These are phyloP conservation scores for Cryptus viduatorius DNA, from an alignment of 2,888 invertebrate genomes.

Conservation along the genomic window DNA sequence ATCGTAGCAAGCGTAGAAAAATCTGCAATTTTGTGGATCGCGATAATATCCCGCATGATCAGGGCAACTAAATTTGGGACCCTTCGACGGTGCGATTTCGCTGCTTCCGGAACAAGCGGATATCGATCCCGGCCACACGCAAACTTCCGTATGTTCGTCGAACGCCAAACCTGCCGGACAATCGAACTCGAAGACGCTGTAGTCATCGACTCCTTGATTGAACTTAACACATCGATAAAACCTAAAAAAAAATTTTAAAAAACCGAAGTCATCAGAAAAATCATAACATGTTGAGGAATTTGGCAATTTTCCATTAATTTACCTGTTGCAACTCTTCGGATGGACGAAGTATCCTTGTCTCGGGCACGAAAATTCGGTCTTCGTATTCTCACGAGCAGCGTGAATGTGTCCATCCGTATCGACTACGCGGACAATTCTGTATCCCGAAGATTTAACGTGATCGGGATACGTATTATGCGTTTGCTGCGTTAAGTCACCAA, in stretches of 20 bases:
- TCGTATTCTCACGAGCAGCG: slow-evolving; percentile 90
- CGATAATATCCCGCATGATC: slow-evolving; percentile 91
- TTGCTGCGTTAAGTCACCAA: slow-evolving; percentile 83
- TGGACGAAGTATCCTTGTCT: slow-evolving; percentile 93
- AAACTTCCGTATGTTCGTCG: slow-evolving; percentile 91
- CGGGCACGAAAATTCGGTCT: slow-evolving; percentile 91
- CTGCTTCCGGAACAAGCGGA: slow-evolving; percentile 92
- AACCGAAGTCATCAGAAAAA: slow-evolving; percentile 51
- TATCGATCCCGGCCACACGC: slow-evolving; percentile 92
- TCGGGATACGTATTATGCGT: slow-evolving; percentile 79
- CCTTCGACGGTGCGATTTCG: slow-evolving; percentile 91
- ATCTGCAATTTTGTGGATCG: slow-evolving; percentile 93
- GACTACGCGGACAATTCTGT: slow-evolving; percentile 90
- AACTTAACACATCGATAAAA: slow-evolving; percentile 94
- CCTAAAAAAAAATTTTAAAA: slow-evolving; percentile 79
- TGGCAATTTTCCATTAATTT: slow-evolving; percentile 47
- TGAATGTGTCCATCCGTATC: slow-evolving; percentile 91
- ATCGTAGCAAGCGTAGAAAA: slow-evolving; percentile 94
- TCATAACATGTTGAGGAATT: neutral
- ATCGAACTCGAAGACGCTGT: slow-evolving; percentile 92
- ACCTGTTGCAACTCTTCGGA: slow-evolving; percentile 90
- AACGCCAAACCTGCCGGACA: slow-evolving; percentile 92
- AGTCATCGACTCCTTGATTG: slow-evolving; percentile 90
- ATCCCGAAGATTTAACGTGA: slow-evolving; percentile 89
- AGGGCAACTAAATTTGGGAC: slow-evolving; percentile 89